Percentiles rank a stretch among this genome's conserved stretches.
phyloP scores from a whole-genome alignment of 2,797 vertebrate species.

The Knipowitschia caucasica region DNA sequence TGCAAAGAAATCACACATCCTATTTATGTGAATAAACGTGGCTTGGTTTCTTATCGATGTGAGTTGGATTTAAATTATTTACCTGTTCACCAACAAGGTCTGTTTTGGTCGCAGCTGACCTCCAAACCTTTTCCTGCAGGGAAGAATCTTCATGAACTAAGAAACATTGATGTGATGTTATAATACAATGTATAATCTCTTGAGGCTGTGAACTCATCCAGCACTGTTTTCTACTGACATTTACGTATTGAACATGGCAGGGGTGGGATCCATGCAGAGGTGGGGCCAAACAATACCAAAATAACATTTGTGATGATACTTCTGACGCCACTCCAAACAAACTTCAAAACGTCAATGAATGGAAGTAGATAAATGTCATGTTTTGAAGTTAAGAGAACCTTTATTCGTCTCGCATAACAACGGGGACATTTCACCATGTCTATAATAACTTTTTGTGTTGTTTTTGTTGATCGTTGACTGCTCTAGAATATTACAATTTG shows the following conservation, averaged over 20 bases:
- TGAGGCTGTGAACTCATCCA: neutral
- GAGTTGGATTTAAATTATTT: conserved; percentile 33
- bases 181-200: conserved; percentile 5
- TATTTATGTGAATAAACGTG: neutral
- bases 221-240: neutral
- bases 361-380: neutral
- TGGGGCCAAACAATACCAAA: neutral
- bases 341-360: too few relatives aligned
- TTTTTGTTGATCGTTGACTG: too few relatives aligned
- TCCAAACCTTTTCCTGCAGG: conserved; percentile 21
- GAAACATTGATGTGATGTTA: conserved; percentile 18
- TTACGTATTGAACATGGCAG: neutral
- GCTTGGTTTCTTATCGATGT: conserved; percentile 27
- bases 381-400: too few relatives aligned
- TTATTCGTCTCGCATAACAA: too few relatives aligned
- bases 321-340: conserved; percentile 5
- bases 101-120: conserved; percentile 29
- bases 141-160: conserved; percentile 29
- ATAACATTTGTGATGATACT: too few relatives aligned
- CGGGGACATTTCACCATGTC: too few relatives aligned
- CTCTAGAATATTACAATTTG: too few relatives aligned
- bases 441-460: too few relatives aligned
- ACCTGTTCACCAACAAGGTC: conserved; percentile 18
- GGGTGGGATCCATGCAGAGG: neutral
- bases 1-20: neutral